Conservation (phyloP, 2,113 vertebrate species). For the Nannobrachium achirus region DNA sequence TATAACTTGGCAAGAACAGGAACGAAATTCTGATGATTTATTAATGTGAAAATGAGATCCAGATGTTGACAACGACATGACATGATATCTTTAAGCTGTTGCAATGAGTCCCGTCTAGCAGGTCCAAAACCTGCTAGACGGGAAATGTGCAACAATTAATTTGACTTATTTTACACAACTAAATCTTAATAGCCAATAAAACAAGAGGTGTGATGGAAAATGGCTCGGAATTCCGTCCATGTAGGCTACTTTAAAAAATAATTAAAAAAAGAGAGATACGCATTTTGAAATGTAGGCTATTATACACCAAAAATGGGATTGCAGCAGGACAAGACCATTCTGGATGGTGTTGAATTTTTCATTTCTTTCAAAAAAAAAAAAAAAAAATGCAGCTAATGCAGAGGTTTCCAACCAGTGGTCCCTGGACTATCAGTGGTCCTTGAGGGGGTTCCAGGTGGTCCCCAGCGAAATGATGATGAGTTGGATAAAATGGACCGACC, state of each 20-base stretch:
- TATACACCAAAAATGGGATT: not conserved
- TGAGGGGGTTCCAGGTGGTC: too few species aligned
- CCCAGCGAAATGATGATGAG: too few species aligned
- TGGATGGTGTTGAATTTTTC: not conserved
- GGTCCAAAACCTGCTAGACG: constrained; percentile 9
- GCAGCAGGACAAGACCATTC: not conserved
- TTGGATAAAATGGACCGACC: too few species aligned
- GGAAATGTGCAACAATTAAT: constrained; percentile 56
- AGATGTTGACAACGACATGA: constrained; percentile 2
- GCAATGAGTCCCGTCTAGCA: not conserved
- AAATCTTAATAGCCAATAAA: not conserved
- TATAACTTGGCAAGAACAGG: not conserved
- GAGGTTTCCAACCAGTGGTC: too few species aligned
- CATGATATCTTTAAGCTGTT: not conserved
- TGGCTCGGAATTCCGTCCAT: not conserved
- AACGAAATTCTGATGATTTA: not conserved
- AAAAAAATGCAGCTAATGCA: constrained; percentile 11
- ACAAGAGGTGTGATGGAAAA: not conserved
- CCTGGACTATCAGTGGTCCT: too few species aligned
- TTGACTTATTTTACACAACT: constrained; percentile 15
- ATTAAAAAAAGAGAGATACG: not conserved
- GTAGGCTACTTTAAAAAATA: constrained; percentile 1
- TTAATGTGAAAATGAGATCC: constrained; percentile 1
- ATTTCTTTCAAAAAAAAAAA: constrained; percentile 6
- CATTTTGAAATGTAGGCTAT: not conserved